Evolutionary conservation across 2,113 vertebrate species (phyloP), one percentile per base, ranked within the genome.

Genomic region (Pitta sordida): DNA sequence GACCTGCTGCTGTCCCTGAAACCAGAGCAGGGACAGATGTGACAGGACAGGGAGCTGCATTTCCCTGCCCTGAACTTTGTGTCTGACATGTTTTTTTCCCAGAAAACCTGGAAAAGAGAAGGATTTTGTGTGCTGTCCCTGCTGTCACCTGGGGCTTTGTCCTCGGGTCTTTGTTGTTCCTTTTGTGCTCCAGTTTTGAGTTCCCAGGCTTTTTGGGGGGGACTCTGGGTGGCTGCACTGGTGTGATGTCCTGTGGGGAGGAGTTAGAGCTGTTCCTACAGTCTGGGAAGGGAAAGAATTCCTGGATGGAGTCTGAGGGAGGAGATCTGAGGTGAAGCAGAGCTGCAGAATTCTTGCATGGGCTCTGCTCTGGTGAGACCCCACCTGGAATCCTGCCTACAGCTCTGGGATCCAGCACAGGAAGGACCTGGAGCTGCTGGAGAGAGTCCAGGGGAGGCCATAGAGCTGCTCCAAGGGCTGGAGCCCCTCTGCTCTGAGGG

Each of bases 141-240:
- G 1, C 29, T 17, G 41, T 15, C 39, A 34, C 7, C 0, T 6
- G 70, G 64, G 20, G 10, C 19, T 60, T 70, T 8, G 9, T 16
- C 2, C 1, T 9, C 1, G 19, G 37, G 22, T 23, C 56, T 22
- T 58, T 4, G 0, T 27, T 11, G 1, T 26, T 58, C n/a, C 49
- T 21, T 11, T 26, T 3, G 7, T 36, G 59, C 22, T 59, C 2
- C n/a, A n/a, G 37, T 58, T 78, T 62, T 39, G 48, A 12, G 1
- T 48, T 18, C 23, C 23, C 4, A 3, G 5, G n/a, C 15, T 37
- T 7, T 30, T 13, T 41, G 39, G 39, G 19, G 16, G 52, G 43
- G 10, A 15, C 19, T 52, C 6, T 27, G 23, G 12, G 64, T 7
- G 32, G 34, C 55, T 44, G 17, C 24, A 2, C 3, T 18, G 34